Evolutionary conservation across 2,797 vertebrate species (phyloP), one percentile per base, ranked within the genome.

Genomic region (Simalia tracyae): DNA sequence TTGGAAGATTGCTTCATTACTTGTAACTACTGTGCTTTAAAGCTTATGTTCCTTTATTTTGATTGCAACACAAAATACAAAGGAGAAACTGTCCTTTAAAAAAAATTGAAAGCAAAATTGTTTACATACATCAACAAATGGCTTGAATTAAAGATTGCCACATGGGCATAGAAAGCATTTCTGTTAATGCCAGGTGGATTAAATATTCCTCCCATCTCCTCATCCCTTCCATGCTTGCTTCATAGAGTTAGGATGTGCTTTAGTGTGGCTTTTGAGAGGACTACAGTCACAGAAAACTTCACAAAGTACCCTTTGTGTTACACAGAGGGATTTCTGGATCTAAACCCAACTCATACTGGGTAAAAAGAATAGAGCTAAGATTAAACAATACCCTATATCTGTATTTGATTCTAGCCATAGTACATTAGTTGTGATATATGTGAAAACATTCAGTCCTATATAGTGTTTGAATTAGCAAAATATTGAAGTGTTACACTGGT

Each of bases 381-480:
- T 36, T 36, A 36, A 36, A 36, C 36, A 36, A 36, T 36, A 36
- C 36, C 36, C 36, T 36, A 36, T n/a, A 17, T 90, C 26, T 63
- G 1, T 61, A 12, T 84, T 46, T 61, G 36, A 88, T 57, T 64
- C 50, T 1, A 0, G 31, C 14, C 57, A 63, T 1, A 31, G 28
- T 46, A 0, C 1, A 2, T n/a, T 31, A 5, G 2, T 12, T 92
- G 57, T 59, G 85, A 26, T 54, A 90, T 6, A 56, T 66, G 91
- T 64, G 93, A 91, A 86, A 91, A 93, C 93, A 42, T 6, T 68
- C 91, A 17, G 2, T 91, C 0, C 92, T 84, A 88, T 59, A 87
- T 68, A 94, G 94, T 24, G 90, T 95, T 93, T 95, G 95, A 92
- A 92, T n/a, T 66, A 68, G 46, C 14, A 24, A 8, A 42, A 84